phyloP scores from a whole-genome alignment of 2,888 invertebrate species.

The Drosophila trichaetosa region DNA sequence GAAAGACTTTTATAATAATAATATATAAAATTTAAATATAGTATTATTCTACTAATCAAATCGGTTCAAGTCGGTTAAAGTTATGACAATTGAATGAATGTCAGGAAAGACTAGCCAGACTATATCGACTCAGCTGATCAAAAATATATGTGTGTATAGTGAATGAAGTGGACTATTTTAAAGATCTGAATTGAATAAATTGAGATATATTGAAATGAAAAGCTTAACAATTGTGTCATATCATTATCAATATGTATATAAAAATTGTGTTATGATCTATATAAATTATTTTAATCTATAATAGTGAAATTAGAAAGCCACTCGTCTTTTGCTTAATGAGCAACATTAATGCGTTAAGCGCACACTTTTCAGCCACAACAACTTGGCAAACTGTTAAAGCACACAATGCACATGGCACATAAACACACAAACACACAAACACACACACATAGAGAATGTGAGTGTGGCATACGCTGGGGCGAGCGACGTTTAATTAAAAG shows the following conservation, averaged over 20 bases:
- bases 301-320: conserved; percentile 40
- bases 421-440: conserved; percentile 1
- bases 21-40: background rate
- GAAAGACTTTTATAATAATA: background rate
- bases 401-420: conserved; percentile 10
- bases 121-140: background rate
- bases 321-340: background rate
- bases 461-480: conserved; percentile 45
- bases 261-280: background rate
- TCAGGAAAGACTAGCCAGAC: background rate
- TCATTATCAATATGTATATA: background rate
- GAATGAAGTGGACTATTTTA: background rate
- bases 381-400: conserved; percentile 18
- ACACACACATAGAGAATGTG: background rate
- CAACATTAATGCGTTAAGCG: conserved; percentile 13
- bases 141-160: background rate
- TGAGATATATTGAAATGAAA: background rate
- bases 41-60: background rate
- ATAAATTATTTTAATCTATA: background rate
- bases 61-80: background rate
- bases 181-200: background rate
- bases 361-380: conserved; percentile 11
- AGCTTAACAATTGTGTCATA: background rate
- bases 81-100: background rate
- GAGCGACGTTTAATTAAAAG: conserved; percentile 71